phyloP scores from a whole-genome alignment of 2,888 invertebrate genomes.

The Hipparchia sbordonii region DNA sequence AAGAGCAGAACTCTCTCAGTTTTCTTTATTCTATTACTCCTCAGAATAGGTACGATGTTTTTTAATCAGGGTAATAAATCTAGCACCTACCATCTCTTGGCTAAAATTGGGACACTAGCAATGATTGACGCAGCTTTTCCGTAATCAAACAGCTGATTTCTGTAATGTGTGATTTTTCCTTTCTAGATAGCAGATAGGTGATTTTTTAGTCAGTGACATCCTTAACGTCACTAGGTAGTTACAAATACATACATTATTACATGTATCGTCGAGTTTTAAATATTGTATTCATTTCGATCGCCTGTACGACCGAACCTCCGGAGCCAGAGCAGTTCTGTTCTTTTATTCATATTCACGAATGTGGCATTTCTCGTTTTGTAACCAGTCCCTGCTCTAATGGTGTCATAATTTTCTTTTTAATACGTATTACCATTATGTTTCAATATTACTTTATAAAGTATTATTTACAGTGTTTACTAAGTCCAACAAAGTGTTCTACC shows the following conservation, averaged over 20 bases:
- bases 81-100: too few species aligned
- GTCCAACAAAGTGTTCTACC: too few species aligned
- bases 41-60: too few species aligned
- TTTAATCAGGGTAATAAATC: too few species aligned
- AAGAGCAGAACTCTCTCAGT: too few species aligned
- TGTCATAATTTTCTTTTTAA: conserved; percentile 63
- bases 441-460: background rate
- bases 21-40: too few species aligned
- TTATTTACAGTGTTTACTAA: background rate
- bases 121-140: too few species aligned
- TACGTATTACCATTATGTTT: conserved; percentile 19
- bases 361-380: conserved; percentile 73
- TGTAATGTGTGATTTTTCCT: too few species aligned
- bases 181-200: background rate
- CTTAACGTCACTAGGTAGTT: conserved; percentile 1
- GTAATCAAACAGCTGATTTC: too few species aligned
- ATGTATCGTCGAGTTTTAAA: conserved; percentile 22
- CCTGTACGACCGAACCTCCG: conserved; percentile 57
- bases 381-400: conserved; percentile 56
- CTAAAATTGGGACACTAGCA: too few species aligned
- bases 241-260: conserved; percentile 42
- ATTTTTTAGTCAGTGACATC: background rate
- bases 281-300: conserved; percentile 47
- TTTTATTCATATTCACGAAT: conserved; percentile 71
- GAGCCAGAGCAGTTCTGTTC: conserved; percentile 56